These are phyloP conservation scores for Ostrea denselamellosa DNA, from an alignment of 1,140 invertebrate species.

Conservation along the genomic window DNA sequence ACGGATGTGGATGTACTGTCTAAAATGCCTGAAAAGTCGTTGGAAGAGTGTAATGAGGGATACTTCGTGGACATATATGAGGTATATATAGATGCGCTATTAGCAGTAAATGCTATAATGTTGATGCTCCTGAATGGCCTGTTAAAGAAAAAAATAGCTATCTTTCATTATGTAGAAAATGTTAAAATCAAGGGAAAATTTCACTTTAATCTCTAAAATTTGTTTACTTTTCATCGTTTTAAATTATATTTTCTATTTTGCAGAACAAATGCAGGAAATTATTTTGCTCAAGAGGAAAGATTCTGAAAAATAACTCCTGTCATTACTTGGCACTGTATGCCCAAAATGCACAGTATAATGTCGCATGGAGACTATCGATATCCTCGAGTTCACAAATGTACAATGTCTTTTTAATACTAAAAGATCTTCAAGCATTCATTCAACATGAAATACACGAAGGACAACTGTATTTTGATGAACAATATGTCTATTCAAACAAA, in stretches of 20 bases:
- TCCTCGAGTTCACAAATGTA: neutral
- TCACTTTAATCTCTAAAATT: too few species aligned
- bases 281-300: conserved; percentile 19
- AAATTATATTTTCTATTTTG: neutral
- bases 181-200: too few species aligned
- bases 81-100: neutral
- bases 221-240: too few species aligned
- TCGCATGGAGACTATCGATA: neutral
- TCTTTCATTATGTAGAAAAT: neutral
- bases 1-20: too few species aligned
- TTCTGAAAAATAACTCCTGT: neutral
- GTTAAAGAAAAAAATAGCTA: neutral
- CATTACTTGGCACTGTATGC: neutral
- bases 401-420: too few species aligned
- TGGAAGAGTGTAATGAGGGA: neutral
- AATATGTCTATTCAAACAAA: conserved; percentile 22
- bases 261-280: conserved; percentile 30
- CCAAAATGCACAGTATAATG: neutral
- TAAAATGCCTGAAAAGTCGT: neutral
- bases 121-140: neutral
- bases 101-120: neutral
- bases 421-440: neutral
- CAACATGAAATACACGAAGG: neutral
- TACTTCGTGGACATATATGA: neutral
- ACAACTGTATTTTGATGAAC: neutral